Evolutionary conservation across 2,797 vertebrate species (phyloP).

Genomic region (Trichosurus vulpecula): DNA sequence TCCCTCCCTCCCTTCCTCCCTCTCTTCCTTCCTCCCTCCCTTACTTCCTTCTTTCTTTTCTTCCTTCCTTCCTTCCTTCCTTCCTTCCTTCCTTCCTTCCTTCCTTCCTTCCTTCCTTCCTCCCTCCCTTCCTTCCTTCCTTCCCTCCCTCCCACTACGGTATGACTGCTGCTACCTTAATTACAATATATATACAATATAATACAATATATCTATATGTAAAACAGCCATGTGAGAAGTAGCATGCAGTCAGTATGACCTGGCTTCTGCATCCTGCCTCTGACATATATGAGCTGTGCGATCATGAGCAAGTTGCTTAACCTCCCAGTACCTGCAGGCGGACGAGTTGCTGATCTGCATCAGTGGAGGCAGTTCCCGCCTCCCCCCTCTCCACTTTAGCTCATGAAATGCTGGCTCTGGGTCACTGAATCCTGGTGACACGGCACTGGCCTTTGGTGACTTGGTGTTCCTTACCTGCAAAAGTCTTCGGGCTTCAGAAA

Average conservation of each 20-base stretch:
- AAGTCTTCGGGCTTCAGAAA: constrained; percentile 71
- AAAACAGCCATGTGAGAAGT: not conserved
- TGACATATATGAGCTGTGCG: not conserved
- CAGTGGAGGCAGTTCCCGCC: not conserved
- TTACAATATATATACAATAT: not conserved
- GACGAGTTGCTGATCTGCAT: not conserved
- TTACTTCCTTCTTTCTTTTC: not conserved
- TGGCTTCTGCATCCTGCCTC: not conserved
- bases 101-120: not conserved
- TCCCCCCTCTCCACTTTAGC: not conserved
- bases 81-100: not conserved
- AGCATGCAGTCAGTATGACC: not conserved
- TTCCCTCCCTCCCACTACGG: not conserved
- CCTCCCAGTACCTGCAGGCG: not conserved
- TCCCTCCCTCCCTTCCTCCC: no score
- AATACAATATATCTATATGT: not conserved
- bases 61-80: not conserved
- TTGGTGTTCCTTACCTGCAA: constrained; percentile 64
- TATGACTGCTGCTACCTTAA: not conserved
- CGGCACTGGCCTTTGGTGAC: constrained; percentile 52
- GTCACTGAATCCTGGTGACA: constrained; percentile 37
- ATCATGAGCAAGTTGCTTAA: not conserved
- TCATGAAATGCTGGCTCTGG: not conserved
- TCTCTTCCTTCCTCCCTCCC: not conserved
- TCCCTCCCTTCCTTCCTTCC: not conserved